Base-by-base conservation (phyloP, 2,797 vertebrate species). In the Benthosema pterotum region DNA sequence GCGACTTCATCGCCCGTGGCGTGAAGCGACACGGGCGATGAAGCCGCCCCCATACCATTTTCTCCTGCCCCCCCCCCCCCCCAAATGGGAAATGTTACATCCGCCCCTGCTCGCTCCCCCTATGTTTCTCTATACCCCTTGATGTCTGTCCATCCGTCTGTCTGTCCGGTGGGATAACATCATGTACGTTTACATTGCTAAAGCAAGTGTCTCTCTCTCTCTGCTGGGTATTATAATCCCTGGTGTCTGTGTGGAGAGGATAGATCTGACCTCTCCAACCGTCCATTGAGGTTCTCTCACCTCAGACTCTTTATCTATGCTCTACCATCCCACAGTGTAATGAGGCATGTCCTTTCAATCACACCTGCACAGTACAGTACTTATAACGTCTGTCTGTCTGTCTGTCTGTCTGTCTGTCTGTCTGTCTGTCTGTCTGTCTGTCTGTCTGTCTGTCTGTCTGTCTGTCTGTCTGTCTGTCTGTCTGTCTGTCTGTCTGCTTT, bases 141-240 rank as follows among this genome's bases (percentile, higher is more conserved):
- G 19, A 15, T 2, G 7, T 13, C 2, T 15, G 57, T 11, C 22
- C 22, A 3, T 25, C 22, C 22, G 22, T 25, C 22, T 5, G 1
- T 25, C 22, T 5, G 22, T 25, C 22, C 22, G 22, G 5, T 25
- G 25, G 25, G 3, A 25, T 25, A 2, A 32, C 1, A 32, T 6
- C 5, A 32, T 7, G 7, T 32, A 32, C 5, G 28, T 32, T 32
- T 32, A 32, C 28, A 32, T 32, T 32, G 28, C 28, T 7, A 32
- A 32, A 32, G 28, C 28, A 32, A 32, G 28, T 32, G 28, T 32
- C 28, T 4, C 28, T 32, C 28, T 4, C 28, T 32, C 28, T 81
- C 82, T 77, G 82, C 62, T 86, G 82, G 85, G 71, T 83, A n/a
- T 91, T 83, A n/a, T 91, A 91, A 90, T 91, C 88, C 86, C 54